Conservation (phyloP, 1,140 invertebrate species). For the Drosophila virilis region DNA sequence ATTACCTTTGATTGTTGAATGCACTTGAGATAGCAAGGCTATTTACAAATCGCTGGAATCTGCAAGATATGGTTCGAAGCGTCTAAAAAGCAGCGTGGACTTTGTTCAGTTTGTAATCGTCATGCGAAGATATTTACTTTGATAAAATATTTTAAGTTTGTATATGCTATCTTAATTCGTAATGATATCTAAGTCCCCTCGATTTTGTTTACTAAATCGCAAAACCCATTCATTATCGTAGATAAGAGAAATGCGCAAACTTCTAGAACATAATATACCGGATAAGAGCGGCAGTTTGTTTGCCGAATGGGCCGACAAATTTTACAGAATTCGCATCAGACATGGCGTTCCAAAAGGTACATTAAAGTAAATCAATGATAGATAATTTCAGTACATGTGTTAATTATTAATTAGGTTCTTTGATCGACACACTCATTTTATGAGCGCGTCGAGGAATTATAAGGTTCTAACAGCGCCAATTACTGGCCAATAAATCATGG, state of each 20-base stretch:
- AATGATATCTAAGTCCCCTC: constrained; percentile 24
- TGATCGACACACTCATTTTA: background rate
- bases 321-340: background rate
- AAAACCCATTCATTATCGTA: constrained; percentile 8
- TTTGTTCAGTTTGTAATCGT: constrained; percentile 4
- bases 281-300: background rate
- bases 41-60: constrained; percentile 19
- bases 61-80: constrained; percentile 18
- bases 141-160: constrained; percentile 36
- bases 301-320: background rate
- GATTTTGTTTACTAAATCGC: constrained; percentile 2
- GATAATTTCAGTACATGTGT: constrained; percentile 10
- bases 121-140: background rate
- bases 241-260: constrained; percentile 21
- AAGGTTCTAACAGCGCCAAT: constrained; percentile 3
- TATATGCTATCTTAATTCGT: constrained; percentile 20
- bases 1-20: constrained; percentile 9
- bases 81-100: constrained; percentile 6
- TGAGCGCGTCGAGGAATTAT: constrained; percentile 6
- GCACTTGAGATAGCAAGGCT: constrained; percentile 27
- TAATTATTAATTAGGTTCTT: constrained; percentile 9
- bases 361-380: too few species aligned
- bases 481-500: constrained; percentile 23
- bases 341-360: background rate
- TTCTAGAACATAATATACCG: constrained; percentile 3